phyloP scores from a whole-genome alignment of 1,140 invertebrate species.

The Euura saliciscinereae region DNA sequence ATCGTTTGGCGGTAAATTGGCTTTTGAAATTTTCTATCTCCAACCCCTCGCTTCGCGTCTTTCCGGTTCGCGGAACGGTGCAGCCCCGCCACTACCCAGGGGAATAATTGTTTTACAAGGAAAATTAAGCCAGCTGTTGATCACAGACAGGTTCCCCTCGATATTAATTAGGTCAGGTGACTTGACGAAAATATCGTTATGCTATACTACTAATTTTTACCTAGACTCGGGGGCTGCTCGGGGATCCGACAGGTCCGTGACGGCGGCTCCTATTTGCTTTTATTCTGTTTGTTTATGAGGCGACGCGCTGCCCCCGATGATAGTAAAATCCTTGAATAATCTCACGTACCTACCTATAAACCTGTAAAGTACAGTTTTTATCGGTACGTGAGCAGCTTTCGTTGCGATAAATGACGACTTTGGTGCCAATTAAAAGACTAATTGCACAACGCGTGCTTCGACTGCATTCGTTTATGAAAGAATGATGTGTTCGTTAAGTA shows the following conservation, averaged over 20 bases:
- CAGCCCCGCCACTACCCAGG: not conserved
- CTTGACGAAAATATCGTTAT: not conserved
- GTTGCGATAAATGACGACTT: too few species aligned
- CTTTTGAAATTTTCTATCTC: not conserved
- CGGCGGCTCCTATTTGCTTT: too few species aligned
- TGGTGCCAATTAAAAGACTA: not conserved
- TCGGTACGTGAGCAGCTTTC: too few species aligned
- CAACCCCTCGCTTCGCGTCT: not conserved
- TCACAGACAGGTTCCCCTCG: not conserved
- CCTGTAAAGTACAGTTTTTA: too few species aligned
- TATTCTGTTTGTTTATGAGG: too few species aligned
- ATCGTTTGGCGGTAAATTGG: not conserved
- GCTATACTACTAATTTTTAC: too few species aligned
- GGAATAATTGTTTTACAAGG: not conserved
- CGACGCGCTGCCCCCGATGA: too few species aligned
- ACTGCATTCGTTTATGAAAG: too few species aligned
- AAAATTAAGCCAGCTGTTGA: not conserved
- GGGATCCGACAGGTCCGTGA: too few species aligned
- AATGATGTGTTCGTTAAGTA: not conserved
- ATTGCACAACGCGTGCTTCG: not conserved
- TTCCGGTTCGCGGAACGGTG: not conserved
- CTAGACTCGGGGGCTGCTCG: too few species aligned
- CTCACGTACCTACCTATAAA: too few species aligned
- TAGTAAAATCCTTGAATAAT: too few species aligned
- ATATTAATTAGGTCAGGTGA: slow-evolving; percentile 2